A percentile compares a stretch with the other conserved stretches of the same genome.
Conservation (phyloP, 2,113 vertebrate species). For the Edolisoma coerulescens region DNA sequence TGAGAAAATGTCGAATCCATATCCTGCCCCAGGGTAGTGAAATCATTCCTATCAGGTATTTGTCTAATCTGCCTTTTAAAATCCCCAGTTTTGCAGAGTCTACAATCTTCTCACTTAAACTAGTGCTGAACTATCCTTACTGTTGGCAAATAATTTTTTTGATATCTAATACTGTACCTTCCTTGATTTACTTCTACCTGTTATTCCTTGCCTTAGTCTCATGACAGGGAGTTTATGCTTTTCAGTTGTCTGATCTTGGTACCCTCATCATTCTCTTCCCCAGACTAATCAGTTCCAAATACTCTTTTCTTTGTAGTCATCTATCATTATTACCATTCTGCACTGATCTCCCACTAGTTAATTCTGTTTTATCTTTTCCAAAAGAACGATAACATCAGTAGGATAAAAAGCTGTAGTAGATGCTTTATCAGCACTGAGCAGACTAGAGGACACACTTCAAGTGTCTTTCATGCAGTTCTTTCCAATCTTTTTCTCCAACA, state of each 20-base stretch:
- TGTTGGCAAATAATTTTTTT: background rate
- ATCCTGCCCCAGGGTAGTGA: background rate
- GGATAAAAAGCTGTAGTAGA: background rate
- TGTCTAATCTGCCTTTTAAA: background rate
- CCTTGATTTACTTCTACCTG: background rate
- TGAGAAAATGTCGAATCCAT: background rate
- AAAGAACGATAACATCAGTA: background rate
- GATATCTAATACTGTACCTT: background rate
- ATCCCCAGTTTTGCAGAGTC: background rate
- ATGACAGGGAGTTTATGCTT: background rate
- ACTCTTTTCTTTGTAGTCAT: background rate
- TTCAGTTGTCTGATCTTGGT: background rate
- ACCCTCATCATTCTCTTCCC: background rate
- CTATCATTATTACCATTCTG: background rate
- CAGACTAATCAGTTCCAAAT: background rate
- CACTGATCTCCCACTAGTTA: background rate
- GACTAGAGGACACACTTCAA: background rate
- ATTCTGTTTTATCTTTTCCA: conserved; percentile 19
- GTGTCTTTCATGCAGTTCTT: background rate
- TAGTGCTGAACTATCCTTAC: background rate
- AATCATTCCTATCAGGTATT: background rate
- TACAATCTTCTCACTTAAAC: background rate
- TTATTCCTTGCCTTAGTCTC: background rate
- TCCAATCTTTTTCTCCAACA: background rate
- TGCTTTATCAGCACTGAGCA: background rate